Base-by-base conservation (phyloP, 2,888 invertebrate species). In the Cosmopolites sordidus region DNA sequence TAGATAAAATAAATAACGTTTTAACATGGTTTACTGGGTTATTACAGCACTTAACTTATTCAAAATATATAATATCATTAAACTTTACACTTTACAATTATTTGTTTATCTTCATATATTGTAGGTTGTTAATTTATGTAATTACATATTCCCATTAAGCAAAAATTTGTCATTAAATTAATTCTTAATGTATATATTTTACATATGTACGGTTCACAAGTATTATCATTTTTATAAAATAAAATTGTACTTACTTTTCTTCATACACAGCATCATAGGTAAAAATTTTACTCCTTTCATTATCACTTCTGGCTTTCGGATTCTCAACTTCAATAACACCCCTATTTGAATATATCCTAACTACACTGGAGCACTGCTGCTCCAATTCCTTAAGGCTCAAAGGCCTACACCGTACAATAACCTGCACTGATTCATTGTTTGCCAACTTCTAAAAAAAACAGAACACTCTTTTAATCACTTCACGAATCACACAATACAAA, bases 221-320 rank as follows among this genome's bases (percentile, higher is more conserved):
- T n/a, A n/a, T n/a, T n/a, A n/a, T n/a, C n/a, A n/a, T 22, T 22
- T 22, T 5, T 8, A 22, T 22, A 22, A 22, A 22, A 22, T 22
- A 5, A 22, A 22, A 22, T 22, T 22, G 11, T 33, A 33, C 59
- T 76, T 73, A 85, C 79, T 80, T 79, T 79, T 83, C 83, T 77
- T 96, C 96, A 78, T 97, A 99, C 4, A 97, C 96, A 27, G 95
- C 90, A 76, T 99, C 99, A 78, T 96, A 99, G 1, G 97, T 96
- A 77, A 98, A 99, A 61, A 89, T 83, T 76, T 97, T 97, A 62
- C 91, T 90, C 68, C 84, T 84, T 46, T 88, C 89, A 66, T 81
- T 78, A 16, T 74, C 74, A 43, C 79, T 80, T 46, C 79, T 79
- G 33, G 83, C 83, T 60, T 88, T 87, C 33, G 90, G 90, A 76